These are phyloP conservation scores for Lysiphlebus fabarum DNA, from an alignment of 1,140 invertebrate species.

Conservation along the genomic window DNA sequence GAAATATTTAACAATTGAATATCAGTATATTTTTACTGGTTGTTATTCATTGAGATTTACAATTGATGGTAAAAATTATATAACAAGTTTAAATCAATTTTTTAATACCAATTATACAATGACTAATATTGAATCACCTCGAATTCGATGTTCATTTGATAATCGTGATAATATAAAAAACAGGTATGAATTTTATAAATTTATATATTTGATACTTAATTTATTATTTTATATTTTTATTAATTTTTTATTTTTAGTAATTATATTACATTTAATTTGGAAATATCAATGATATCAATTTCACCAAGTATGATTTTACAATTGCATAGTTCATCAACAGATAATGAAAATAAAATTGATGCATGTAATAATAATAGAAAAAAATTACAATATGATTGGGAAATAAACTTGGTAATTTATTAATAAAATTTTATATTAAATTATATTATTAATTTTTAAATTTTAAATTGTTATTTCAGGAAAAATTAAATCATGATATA, in stretches of 20 bases:
- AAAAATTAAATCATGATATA: neutral
- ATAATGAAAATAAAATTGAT: conserved; percentile 27
- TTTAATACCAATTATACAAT: conserved; percentile 29
- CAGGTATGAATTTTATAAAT: conserved; percentile 15
- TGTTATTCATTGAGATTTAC: conserved; percentile 33
- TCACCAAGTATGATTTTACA: conserved; percentile 26
- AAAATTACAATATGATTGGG: conserved; percentile 13
- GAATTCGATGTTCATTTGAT: conserved; percentile 29
- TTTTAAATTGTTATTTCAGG: conserved; percentile 15
- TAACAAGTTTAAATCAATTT: conserved; percentile 23
- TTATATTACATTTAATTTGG: conserved; percentile 28
- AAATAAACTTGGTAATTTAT: conserved; percentile 25
- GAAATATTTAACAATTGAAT: conserved; percentile 23
- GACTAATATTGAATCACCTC: conserved; percentile 25
- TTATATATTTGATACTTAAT: neutral
- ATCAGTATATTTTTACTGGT: conserved; percentile 30
- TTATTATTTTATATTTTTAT: neutral
- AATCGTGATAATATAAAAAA: conserved; percentile 16
- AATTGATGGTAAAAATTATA: conserved; percentile 23
- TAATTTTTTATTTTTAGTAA: conserved; percentile 28
- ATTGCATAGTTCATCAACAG: conserved; percentile 25
- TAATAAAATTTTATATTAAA: neutral
- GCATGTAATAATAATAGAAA: conserved; percentile 26
- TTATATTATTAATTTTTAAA: no score
- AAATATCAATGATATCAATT: conserved; percentile 27